phyloP scores from a whole-genome alignment of 2,113 vertebrate species.

The Platysteira castanea region DNA sequence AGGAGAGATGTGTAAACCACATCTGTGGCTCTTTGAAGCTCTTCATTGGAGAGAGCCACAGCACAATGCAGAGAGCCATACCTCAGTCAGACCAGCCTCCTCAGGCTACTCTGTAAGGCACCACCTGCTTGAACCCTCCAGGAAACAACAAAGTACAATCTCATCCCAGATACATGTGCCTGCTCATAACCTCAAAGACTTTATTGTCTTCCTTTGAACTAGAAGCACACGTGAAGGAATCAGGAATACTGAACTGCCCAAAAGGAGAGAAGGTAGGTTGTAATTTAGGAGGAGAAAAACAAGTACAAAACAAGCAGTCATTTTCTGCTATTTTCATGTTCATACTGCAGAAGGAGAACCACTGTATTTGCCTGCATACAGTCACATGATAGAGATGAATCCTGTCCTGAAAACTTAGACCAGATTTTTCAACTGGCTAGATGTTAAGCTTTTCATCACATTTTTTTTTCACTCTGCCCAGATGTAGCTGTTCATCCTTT shows the following conservation, averaged over 20 bases:
- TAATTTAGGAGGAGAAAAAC: background rate
- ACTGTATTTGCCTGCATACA: fast-evolving
- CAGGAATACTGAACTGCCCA: background rate
- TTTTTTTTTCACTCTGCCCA: background rate
- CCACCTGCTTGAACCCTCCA: background rate
- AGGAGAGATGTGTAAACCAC: background rate
- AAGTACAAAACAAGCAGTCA: background rate
- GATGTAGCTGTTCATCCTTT: background rate
- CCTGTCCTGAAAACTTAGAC: background rate
- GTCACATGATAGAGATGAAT: background rate
- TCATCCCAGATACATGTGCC: background rate
- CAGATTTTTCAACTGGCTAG: background rate
- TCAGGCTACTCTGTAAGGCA: background rate
- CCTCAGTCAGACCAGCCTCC: background rate
- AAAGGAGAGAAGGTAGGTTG: background rate
- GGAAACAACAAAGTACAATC: background rate
- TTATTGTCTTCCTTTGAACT: background rate
- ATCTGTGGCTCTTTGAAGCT: background rate
- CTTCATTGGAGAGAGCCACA: background rate
- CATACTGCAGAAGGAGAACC: background rate
- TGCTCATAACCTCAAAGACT: background rate
- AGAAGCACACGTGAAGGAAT: background rate
- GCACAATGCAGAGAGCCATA: background rate
- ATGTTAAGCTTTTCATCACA: background rate
- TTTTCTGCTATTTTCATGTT: background rate